phyloP scores from a whole-genome alignment of 1,140 invertebrate genomes.

The Planococcus citri region DNA sequence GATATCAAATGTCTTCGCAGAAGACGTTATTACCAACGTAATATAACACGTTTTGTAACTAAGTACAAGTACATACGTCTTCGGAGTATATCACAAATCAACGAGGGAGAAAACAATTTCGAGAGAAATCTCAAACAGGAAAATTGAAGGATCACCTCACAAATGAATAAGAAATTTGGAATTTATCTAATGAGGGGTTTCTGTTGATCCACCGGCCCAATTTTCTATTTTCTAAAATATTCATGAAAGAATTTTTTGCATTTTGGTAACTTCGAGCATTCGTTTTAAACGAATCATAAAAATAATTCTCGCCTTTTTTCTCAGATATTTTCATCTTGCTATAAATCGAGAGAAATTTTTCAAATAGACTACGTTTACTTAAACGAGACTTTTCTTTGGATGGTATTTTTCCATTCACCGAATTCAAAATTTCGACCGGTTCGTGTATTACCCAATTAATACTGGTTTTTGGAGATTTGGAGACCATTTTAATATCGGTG shows the following conservation, averaged over 20 bases:
- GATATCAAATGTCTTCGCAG: background rate
- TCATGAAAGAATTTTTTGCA: background rate
- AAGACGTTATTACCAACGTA: background rate
- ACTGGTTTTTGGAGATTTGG: conserved; percentile 4
- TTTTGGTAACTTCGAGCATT: background rate
- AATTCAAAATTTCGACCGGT: background rate
- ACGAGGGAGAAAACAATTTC: no score
- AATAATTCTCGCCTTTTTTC: background rate
- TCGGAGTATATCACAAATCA: no score
- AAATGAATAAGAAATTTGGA: background rate
- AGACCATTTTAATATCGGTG: background rate
- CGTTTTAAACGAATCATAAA: background rate
- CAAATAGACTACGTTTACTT: background rate
- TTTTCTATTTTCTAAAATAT: background rate
- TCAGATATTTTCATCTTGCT: background rate
- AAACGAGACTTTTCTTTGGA: background rate
- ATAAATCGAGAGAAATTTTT: background rate
- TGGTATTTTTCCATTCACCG: background rate
- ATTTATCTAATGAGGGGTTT: background rate
- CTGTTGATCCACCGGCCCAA: background rate
- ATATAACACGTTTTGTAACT: background rate
- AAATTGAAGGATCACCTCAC: background rate
- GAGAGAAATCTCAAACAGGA: no score
- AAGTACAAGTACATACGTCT: no score
- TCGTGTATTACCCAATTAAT: background rate